Conservation (phyloP, 2,888 invertebrate species). For the Diarsia dahlii region DNA sequence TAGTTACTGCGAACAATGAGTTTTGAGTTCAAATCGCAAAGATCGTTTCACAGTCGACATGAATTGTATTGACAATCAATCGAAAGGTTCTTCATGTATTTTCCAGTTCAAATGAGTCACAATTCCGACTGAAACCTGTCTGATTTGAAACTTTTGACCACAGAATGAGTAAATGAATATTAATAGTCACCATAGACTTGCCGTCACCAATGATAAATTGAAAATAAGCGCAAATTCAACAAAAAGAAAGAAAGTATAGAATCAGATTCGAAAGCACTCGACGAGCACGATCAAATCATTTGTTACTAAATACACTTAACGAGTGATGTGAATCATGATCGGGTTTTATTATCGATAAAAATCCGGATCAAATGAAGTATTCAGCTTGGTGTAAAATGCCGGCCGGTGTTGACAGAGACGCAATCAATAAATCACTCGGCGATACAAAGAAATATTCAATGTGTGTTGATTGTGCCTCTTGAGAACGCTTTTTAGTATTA, state of each 20-base stretch:
- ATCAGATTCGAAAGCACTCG: slow-evolving; percentile 65
- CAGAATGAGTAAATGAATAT: slow-evolving; percentile 43
- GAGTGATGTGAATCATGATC: slow-evolving; percentile 88
- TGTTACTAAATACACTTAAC: slow-evolving; percentile 89
- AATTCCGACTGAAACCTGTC: not conserved
- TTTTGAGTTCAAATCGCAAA: not conserved
- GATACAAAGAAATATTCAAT: slow-evolving; percentile 89
- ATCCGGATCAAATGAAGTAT: slow-evolving; percentile 91
- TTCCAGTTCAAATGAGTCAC: not conserved
- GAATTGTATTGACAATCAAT: slow-evolving; percentile 5
- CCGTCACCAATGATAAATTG: slow-evolving; percentile 51
- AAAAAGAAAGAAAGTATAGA: slow-evolving; percentile 70
- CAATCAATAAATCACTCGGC: slow-evolving; percentile 90
- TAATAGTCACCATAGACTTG: slow-evolving; percentile 43
- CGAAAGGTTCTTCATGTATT: not conserved
- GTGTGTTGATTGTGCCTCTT: slow-evolving; percentile 90
- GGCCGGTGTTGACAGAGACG: slow-evolving; percentile 89
- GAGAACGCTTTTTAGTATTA: slow-evolving; percentile 86
- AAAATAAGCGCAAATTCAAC: slow-evolving; percentile 61
- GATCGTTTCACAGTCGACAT: not conserved
- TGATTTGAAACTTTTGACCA: not conserved
- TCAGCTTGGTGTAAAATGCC: slow-evolving; percentile 85
- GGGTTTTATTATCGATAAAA: slow-evolving; percentile 89
- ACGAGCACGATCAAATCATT: slow-evolving; percentile 81
- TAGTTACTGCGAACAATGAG: not conserved